Evolutionary conservation across 2,888 invertebrate genomes (phyloP).

Genomic region (Suillia variegata): DNA sequence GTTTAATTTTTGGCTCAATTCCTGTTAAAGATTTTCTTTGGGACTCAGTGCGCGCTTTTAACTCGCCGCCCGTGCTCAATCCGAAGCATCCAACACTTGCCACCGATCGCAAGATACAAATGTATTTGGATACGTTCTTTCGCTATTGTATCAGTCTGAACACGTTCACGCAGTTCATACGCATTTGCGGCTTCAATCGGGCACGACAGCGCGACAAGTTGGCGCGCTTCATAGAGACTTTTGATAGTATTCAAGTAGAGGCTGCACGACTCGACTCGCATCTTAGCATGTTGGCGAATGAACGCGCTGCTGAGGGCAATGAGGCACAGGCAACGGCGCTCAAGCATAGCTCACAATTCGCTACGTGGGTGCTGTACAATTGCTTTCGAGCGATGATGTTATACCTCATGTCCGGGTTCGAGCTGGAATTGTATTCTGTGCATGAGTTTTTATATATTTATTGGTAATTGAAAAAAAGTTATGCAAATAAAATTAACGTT

Average conservation of each 20-base stretch:
- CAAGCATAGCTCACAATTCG: conserved; percentile 55
- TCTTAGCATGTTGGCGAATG: conserved; percentile 71
- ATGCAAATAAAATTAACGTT: no score
- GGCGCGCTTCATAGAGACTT: conserved; percentile 80
- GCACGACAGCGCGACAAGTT: conserved; percentile 94
- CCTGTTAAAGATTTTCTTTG: conserved; percentile 78
- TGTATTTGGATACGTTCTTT: conserved; percentile 88
- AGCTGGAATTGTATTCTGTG: conserved; percentile 91
- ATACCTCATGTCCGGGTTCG: conserved; percentile 91
- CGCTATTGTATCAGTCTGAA: conserved; percentile 75
- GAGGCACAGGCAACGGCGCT: conserved; percentile 80
- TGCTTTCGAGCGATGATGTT: conserved; percentile 91
- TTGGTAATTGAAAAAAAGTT: conserved; percentile 68
- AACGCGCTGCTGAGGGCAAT: conserved; percentile 70
- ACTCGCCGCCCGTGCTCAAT: conserved; percentile 86
- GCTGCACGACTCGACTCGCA: conserved; percentile 84
- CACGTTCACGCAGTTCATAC: conserved; percentile 84
- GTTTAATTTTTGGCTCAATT: conserved; percentile 59
- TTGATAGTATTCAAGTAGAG: conserved; percentile 90
- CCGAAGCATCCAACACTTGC: conserved; percentile 71
- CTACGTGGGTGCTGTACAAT: conserved; percentile 94
- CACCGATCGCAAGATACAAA: conserved; percentile 67
- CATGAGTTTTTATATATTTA: conserved; percentile 97
- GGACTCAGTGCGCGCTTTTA: conserved; percentile 86
- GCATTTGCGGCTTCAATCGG: conserved; percentile 92